A percentile compares a stretch with the other conserved stretches of the same genome.
Evolutionary conservation across 2,797 vertebrate genomes (phyloP).

Genomic region (Melanotaenia trifasciata): DNA sequence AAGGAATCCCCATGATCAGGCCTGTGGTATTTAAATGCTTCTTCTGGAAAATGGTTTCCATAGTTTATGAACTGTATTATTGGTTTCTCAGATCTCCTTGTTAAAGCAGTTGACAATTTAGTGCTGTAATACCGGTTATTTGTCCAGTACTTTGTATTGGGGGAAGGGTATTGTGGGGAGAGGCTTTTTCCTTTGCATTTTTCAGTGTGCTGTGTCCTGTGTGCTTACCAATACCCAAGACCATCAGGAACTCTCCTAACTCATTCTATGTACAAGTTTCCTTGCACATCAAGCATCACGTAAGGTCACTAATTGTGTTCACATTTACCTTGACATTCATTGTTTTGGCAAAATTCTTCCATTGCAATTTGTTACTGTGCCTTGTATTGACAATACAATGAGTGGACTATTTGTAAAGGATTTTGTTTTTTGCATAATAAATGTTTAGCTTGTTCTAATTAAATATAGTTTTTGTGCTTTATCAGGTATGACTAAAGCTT

Average conservation of each 20-base stretch:
- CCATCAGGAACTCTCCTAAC: constrained; percentile 81
- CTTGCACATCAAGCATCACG: constrained; percentile 81
- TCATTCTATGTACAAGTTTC: constrained; percentile 84
- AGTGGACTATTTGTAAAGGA: constrained; percentile 84
- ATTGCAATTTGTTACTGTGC: constrained; percentile 81
- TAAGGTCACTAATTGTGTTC: constrained; percentile 82
- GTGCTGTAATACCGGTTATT: constrained; percentile 54
- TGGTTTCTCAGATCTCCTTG: constrained; percentile 46
- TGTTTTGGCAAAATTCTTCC: constrained; percentile 70
- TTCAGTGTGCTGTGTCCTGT: too few relatives aligned
- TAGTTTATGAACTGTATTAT: constrained; percentile 36
- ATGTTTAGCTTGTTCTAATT: constrained; percentile 85
- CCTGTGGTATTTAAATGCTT: constrained; percentile 77
- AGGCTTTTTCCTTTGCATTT: constrained; percentile 59
- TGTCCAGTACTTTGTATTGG: constrained; percentile 49
- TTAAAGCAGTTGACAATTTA: constrained; percentile 26
- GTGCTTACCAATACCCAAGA: constrained; percentile 15
- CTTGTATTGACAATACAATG: constrained; percentile 82
- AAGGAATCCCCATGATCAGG: constrained; percentile 73
- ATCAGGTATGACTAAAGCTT: constrained; percentile 86
- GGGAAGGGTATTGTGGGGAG: constrained; percentile 72
- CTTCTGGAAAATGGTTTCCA: constrained; percentile 63
- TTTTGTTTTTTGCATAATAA: constrained; percentile 83
- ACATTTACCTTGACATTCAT: constrained; percentile 77
- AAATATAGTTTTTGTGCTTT: constrained; percentile 85